phyloP scores from a whole-genome alignment of 2,113 vertebrate species.

The Saimiri boliviensis region DNA sequence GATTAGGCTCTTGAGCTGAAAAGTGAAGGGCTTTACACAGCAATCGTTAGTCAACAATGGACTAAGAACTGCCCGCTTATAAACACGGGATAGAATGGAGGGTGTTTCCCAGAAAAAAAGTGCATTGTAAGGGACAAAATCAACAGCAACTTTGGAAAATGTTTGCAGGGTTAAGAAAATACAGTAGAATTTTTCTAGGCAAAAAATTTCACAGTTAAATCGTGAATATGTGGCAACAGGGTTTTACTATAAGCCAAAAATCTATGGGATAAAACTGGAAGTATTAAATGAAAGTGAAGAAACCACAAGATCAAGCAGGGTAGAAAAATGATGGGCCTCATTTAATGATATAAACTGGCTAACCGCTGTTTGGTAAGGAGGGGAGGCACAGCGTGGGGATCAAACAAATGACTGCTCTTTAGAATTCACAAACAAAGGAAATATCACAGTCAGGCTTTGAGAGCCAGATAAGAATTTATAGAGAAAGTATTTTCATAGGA shows the following conservation, averaged over 20 bases:
- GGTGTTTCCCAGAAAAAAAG: neutral
- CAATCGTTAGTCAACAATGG: neutral
- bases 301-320: neutral
- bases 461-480: conserved; percentile 24
- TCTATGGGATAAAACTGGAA: neutral
- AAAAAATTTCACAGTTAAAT: neutral
- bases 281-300: neutral
- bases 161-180: neutral
- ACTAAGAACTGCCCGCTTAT: neutral
- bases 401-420: neutral
- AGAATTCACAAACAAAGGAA: conserved; percentile 29
- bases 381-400: neutral
- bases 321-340: neutral
- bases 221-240: neutral
- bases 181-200: neutral
- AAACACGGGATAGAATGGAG: neutral
- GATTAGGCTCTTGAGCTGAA: neutral
- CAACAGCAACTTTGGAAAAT: neutral
- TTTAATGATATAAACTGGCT: neutral
- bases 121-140: neutral
- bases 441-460: neutral
- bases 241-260: neutral
- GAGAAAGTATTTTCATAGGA: conserved; percentile 55
- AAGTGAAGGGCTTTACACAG: neutral
- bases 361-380: neutral